Evolutionary conservation across 2,113 vertebrate species (phyloP), one percentile per base, ranked within the genome.

Genomic region (Toxotes chatareus): DNA sequence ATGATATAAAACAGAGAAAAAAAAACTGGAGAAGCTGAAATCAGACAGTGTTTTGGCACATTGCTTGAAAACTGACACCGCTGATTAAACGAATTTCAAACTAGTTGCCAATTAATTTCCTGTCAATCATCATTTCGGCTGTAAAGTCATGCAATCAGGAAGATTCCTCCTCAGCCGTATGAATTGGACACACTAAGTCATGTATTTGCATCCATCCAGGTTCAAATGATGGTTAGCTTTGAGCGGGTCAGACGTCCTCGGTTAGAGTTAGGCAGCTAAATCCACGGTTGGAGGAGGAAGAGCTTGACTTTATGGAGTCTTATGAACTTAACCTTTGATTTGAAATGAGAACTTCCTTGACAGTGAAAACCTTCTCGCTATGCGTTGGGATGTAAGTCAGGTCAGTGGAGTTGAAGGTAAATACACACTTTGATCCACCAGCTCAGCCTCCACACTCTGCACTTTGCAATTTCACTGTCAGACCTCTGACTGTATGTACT

Each of bases 381-480:
- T 76, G 42, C 4, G 53, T 38, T 65, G 63, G 62, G 83, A 74
- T 78, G 80, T 78, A 42, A 89, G 73, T 68, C 63, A 5, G 82
- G 84, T 87, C 88, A 64, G 44, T 57, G 69, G 72, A 92, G 85
- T 65, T 85, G 67, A 83, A 88, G 78, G 85, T 89, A 90, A 89
- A 90, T 84, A 90, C 80, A 80, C 76, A 72, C 91, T 90, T 90
- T 92, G 91, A 90, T 92, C 87, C 87, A 19, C 1, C 32, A 11
- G 73, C 79, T 88, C 76, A 32, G 81, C 65, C 74, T 73, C 73
- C 73, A 61, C 86, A 79, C 80, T 87, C 86, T 60, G 78, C 80
- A 61, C 72, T 80, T 84, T 80, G 68, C 49, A 84, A 81, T 86
- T 86, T 85, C 76, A 42, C 84, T 60, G 79, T 65, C 75, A 87